Evolutionary conservation across 1,140 invertebrate species (phyloP).

Genomic region (Drosophila bifasciata): DNA sequence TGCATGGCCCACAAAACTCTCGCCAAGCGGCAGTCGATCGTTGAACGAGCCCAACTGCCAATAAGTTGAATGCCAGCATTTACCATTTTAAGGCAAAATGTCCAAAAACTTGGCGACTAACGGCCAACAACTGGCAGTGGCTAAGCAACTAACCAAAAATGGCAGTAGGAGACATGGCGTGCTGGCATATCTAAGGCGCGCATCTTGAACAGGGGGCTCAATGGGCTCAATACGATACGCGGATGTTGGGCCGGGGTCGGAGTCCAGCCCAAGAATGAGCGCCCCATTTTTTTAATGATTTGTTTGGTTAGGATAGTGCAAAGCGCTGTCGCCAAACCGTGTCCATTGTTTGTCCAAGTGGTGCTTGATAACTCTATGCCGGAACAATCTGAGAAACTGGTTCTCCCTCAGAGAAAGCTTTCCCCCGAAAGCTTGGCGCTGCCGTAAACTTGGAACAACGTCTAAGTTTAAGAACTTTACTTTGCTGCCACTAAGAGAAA

Average conservation of each 20-base stretch:
- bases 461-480: conserved; percentile 64
- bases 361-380: conserved; percentile 47
- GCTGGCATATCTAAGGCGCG: conserved; percentile 53
- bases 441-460: conserved; percentile 29
- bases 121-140: conserved; percentile 20
- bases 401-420: conserved; percentile 61
- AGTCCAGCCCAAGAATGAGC: conserved; percentile 27
- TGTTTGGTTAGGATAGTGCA: conserved; percentile 51
- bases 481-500: conserved; percentile 38
- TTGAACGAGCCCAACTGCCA: conserved; percentile 37
- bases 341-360: conserved; percentile 50
- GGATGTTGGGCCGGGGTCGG: conserved; percentile 21
- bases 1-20: conserved; percentile 39
- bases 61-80: conserved; percentile 61
- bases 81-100: conserved; percentile 60
- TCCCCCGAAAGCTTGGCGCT: conserved; percentile 25
- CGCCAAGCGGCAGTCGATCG: not conserved
- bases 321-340: conserved; percentile 40
- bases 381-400: conserved; percentile 54
- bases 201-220: conserved; percentile 40
- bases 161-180: conserved; percentile 44
- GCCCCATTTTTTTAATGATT: conserved; percentile 59
- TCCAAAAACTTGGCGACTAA: conserved; percentile 60
- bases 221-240: conserved; percentile 35
- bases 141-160: conserved; percentile 56